phyloP scores from a whole-genome alignment of 2,888 invertebrate genomes.

The Spodoptera littoralis region DNA sequence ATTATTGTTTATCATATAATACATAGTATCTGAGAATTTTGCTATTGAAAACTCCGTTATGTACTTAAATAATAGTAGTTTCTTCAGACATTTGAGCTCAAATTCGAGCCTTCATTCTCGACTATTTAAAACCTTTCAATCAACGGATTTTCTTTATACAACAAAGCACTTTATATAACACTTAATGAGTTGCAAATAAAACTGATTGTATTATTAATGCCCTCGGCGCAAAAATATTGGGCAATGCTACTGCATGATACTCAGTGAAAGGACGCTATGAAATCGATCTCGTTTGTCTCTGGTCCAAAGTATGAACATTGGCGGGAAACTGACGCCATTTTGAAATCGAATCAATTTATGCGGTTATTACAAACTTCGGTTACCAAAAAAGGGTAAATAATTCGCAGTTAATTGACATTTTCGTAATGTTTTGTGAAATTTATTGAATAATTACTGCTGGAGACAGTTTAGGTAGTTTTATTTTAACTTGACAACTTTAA shows the following conservation, averaged over 20 bases:
- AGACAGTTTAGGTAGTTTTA: no score
- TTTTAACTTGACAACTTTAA: no score
- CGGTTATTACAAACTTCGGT: slow-evolving; percentile 14
- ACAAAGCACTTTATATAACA: slow-evolving; percentile 1
- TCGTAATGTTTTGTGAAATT: slow-evolving; percentile 14
- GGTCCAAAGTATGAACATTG: slow-evolving; percentile 50
- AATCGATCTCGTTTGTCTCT: slow-evolving; percentile 68
- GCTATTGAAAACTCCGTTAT: no score
- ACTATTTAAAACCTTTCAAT: no score
- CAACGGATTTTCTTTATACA: neutral
- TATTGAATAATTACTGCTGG: neutral
- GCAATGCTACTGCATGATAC: slow-evolving; percentile 64
- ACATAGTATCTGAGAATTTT: no score
- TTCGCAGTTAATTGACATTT: slow-evolving; percentile 17
- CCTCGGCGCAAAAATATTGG: slow-evolving; percentile 60
- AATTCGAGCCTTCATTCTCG: no score
- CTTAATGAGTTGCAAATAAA: neutral
- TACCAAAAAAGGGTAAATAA: slow-evolving; percentile 38
- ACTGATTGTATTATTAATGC: slow-evolving; percentile 46
- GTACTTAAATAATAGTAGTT: no score
- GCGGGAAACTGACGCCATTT: slow-evolving; percentile 31
- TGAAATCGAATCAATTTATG: slow-evolving; percentile 44
- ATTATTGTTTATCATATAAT: no score
- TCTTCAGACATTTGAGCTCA: no score
- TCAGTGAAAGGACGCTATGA: slow-evolving; percentile 74